Evolutionary conservation across 2,888 invertebrate genomes (phyloP), one percentile per base, ranked within the genome.

Genomic region (Amblyjoppa proteus): DNA sequence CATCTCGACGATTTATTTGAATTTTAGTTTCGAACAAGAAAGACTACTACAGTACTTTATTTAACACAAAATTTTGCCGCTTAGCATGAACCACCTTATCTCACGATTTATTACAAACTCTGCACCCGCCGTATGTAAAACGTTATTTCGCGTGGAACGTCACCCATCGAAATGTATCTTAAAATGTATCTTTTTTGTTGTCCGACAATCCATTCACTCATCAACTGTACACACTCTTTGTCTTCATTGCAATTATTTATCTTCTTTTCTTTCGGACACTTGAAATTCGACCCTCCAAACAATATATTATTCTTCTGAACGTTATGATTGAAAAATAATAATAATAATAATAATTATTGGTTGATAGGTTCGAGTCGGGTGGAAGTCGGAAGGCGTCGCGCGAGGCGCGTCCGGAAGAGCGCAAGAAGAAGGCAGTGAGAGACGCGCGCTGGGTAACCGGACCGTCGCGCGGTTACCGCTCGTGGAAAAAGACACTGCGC

Each of bases 401-500:
- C 45, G 74, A 88, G 86, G 87, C 61, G 85, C 84, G 87, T 81
- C 86, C 84, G 77, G 81, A 75, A 78, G 77, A 53, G 31, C 20
- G 58, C 61, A 51, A 41, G 75, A 53, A 80, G 56, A 84, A 45
- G 75, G 58, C 58, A 68, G 68, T 66, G 70, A 77, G 31, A 31
- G 64, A 34, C 16, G 13, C 31, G 64, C 64, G 16, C 16, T 34
- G 64, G 34, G 16, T 34, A 16, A 34, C 58, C 74, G 53, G 58
- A 71, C 77, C 20, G 56, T 68, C 56, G 41, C 45, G 70, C 53
- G 68, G 58, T n/a, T 49, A 53, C 66, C 61, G 51, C 9, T 41
- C 68, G 77, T 51, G 68, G 69, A 82, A 87, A 87, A 87, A 82
- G 86, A 88, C 88, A 86, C 87, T 89, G 88, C 88, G 79, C 85